These are phyloP conservation scores for Cephus pulcher DNA, from an alignment of 2,888 invertebrate species.

Conservation along the genomic window DNA sequence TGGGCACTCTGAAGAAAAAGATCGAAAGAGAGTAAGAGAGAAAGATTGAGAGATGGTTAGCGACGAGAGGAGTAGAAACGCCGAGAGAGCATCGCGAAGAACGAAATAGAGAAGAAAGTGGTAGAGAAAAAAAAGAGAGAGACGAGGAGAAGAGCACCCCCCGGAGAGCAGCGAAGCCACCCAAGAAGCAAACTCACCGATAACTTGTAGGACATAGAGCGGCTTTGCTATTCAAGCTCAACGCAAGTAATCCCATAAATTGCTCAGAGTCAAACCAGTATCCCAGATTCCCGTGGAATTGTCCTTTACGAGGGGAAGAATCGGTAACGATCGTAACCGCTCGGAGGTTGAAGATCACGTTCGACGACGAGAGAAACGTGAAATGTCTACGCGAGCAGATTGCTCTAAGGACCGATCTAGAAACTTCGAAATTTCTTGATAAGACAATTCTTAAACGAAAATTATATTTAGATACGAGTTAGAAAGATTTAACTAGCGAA, in stretches of 20 bases:
- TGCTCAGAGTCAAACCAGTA: not conserved
- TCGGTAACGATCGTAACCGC: too few relatives aligned
- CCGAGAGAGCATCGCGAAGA: too few relatives aligned
- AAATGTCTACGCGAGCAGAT: too few relatives aligned
- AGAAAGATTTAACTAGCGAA: too few relatives aligned
- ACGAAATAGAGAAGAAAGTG: too few relatives aligned
- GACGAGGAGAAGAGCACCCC: constrained; percentile 42
- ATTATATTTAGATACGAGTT: too few relatives aligned
- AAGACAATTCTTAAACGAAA: too few relatives aligned
- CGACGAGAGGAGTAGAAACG: too few relatives aligned
- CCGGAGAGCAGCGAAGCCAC: constrained; percentile 60
- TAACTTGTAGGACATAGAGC: constrained; percentile 58
- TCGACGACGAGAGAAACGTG: too few relatives aligned
- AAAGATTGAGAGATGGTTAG: not conserved
- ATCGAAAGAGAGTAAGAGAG: constrained; percentile 26
- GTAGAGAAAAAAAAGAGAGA: not conserved
- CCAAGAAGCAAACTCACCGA: constrained; percentile 61
- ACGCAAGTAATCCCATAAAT: constrained; percentile 14
- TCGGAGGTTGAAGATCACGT: too few relatives aligned
- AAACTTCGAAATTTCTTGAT: too few relatives aligned
- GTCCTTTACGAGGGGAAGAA: not conserved
- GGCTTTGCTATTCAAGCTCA: constrained; percentile 39
- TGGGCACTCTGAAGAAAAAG: constrained; percentile 19
- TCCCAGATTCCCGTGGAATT: not conserved
- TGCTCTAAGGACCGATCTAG: too few relatives aligned